Base-by-base conservation (phyloP, 2,888 invertebrate genomes). In the Thecophora atra region DNA sequence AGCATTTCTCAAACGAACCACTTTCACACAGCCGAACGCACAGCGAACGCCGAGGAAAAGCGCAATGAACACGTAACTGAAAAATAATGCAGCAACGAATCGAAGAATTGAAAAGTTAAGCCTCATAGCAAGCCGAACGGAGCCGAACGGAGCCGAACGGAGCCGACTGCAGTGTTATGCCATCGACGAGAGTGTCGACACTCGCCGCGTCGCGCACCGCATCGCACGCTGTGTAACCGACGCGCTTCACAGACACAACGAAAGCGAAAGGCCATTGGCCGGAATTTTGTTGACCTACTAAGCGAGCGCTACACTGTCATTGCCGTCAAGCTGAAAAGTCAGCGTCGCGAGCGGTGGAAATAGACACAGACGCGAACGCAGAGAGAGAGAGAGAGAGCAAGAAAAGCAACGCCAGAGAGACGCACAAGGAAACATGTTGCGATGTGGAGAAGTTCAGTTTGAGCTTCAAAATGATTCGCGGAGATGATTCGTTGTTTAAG, bases 221-320 rank as follows among this genome's bases (percentile, higher is more conserved):
- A 70, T 70, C 77, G 76, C 79, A 79, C 81, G 79, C 79, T 78
- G n/a, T n/a, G n/a, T n/a, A 79, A 80, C 78, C 28, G 42, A 28
- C 30, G 19, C 63, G 28, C 56, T 26, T 60, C 76, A 81, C 81
- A 77, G 81, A 83, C 81, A 85, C 84, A 84, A 81, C 82, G 83
- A 86, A 84, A 85, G 84, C 81, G 83, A 86, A 85, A 86, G 86
- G 86, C 85, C 86, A 86, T 85, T 86, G 86, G 85, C 86, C 86
- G 85, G 86, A 86, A 86, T 86, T 85, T 84, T 84, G 83, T 85
- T 86, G 86, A 86, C 86, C 86, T 86, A 86, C 86, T 86, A 86
- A 84, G 80, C 77, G 75, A 73, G 75, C 77, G 77, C 78, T 78
- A 82, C 82, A 84, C 83, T 84, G 84, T 84, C 84, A 84, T 84